phyloP scores from a whole-genome alignment of 2,113 vertebrate species.

The Perca fluviatilis region DNA sequence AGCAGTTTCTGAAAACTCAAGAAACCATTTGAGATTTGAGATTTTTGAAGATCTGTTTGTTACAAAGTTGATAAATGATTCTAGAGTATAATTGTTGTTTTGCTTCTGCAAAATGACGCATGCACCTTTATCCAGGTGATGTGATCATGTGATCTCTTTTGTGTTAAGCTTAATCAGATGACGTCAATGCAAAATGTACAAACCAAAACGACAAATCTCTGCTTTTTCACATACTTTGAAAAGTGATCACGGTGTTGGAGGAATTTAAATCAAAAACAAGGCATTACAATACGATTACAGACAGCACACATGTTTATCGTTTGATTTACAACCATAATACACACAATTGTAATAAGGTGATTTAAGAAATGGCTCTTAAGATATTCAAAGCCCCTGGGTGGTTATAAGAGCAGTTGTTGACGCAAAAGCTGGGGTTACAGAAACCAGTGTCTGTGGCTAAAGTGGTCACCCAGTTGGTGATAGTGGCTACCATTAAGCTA shows the following conservation, averaged over 20 bases:
- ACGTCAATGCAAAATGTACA: constrained; percentile 39
- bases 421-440: constrained; percentile 50
- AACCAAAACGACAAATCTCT: constrained; percentile 44
- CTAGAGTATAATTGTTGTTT: constrained; percentile 58
- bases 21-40: neutral
- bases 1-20: neutral
- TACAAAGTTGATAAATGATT: constrained; percentile 9
- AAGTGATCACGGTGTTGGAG: neutral
- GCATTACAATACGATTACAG: constrained; percentile 37
- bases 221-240: constrained; percentile 30
- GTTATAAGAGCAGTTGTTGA: constrained; percentile 63
- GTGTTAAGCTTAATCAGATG: constrained; percentile 39
- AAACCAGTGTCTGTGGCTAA: constrained; percentile 61
- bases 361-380: constrained; percentile 49
- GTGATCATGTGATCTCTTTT: constrained; percentile 31
- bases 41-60: neutral
- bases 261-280: neutral
- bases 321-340: constrained; percentile 42
- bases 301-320: constrained; percentile 27
- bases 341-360: constrained; percentile 9
- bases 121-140: constrained; percentile 26
- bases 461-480: constrained; percentile 53
- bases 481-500: constrained; percentile 46
- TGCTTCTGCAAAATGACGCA: constrained; percentile 48
- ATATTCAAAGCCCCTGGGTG: constrained; percentile 58